These are phyloP conservation scores for Liparis tanakae DNA, from an alignment of 2,797 vertebrate genomes.

Conservation along the genomic window DNA sequence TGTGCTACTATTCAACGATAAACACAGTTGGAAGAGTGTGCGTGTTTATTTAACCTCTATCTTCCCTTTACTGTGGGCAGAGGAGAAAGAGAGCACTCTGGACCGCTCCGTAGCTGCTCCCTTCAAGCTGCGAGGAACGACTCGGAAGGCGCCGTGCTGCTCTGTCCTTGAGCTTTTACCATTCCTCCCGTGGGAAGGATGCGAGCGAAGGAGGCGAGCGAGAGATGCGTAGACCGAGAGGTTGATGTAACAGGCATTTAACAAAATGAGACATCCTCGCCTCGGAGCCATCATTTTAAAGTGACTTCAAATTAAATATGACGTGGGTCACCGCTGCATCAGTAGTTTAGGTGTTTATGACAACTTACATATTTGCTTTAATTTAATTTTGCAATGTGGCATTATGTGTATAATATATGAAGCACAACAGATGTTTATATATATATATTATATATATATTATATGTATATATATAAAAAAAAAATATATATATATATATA, in stretches of 20 bases:
- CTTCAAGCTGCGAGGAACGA: neutral
- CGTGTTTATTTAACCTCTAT: neutral
- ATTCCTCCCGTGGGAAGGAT: neutral
- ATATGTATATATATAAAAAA: too few relatives aligned
- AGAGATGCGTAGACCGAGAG: neutral
- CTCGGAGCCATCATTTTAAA: neutral
- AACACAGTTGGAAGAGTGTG: neutral
- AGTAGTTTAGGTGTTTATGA: neutral
- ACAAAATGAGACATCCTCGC: neutral
- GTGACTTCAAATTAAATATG: neutral
- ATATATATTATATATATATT: neutral
- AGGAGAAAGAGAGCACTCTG: neutral
- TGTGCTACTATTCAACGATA: neutral
- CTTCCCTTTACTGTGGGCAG: neutral
- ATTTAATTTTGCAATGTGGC: neutral
- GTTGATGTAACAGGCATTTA: neutral
- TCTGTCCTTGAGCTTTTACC: neutral
- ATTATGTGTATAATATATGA: neutral
- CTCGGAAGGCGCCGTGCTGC: neutral
- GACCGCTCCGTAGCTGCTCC: neutral
- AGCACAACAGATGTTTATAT: neutral
- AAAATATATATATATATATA: neutral
- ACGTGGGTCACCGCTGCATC: neutral
- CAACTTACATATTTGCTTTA: conserved; percentile 2
- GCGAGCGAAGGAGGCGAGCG: neutral